Base-by-base conservation (phyloP, 2,888 invertebrate genomes). In the Mimas tiliae region DNA sequence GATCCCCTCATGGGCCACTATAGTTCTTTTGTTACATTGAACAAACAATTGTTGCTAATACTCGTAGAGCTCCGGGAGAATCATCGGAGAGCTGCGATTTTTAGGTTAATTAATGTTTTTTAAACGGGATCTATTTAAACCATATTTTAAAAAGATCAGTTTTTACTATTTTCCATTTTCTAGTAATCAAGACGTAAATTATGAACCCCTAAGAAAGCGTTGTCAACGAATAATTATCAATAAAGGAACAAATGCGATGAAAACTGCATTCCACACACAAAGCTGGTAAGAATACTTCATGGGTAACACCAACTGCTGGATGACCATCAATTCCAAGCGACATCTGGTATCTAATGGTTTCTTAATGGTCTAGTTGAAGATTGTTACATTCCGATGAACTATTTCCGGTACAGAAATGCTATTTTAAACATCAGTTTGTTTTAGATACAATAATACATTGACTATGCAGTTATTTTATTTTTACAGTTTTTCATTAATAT, bases 1-100 rank as follows among this genome's bases (percentile, higher is more conserved):
- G 74, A 75, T 74, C 72, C 75, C 75, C 78, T 81, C 78, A 80
- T 80, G 79, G 78, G 77, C 76, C 74, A 75, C 34, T 1, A n/a
- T n/a, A 19, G 11, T 47, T 19, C 3, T 51, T 68, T 63, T 70
- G 81, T 82, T 81, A 21, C 16, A 19, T 9, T 6, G 8, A 16
- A 4, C 16, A 48, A 48, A n/a, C n/a, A n/a, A 48, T 48, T 16
- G 6, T n/a, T 38, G 38, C 8, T 38, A 38, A 38, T 38, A 7
- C 7, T n/a, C n/a, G n/a, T n/a, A 27, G 27, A 27, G 4, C 27
- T 27, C 27, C 4, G 27, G 27, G 27, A 1, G 27, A 1, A 3
- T 1, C 4, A 27, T 27, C 4, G 27, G 4, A 27, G 4, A 27
- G 27, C 27, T 27, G 27, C 27, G 27, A 27, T 27, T 27, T 27